A percentile compares a stretch with the other conserved stretches of the same genome.
These are phyloP conservation scores for Dynastes tityus DNA, from an alignment of 2,888 invertebrate species.

Conservation along the genomic window DNA sequence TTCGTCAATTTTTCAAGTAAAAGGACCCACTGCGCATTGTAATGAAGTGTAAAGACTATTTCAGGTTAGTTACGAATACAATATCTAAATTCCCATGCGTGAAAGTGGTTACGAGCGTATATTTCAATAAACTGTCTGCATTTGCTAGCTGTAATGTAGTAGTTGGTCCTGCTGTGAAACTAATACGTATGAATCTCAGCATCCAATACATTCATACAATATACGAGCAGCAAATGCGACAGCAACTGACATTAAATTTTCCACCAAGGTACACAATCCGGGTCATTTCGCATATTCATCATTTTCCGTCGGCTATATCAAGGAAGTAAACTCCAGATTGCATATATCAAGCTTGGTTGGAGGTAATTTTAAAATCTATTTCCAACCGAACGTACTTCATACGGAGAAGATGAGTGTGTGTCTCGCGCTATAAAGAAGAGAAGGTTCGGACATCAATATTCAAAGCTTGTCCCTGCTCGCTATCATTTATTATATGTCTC, in stretches of 20 bases:
- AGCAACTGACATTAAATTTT: conserved; percentile 27
- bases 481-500: conserved; percentile 69
- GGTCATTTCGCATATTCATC: conserved; percentile 22
- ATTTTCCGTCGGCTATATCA: conserved; percentile 20
- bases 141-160: too few species aligned
- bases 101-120: too few species aligned
- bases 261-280: conserved; percentile 15
- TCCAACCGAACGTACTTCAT: conserved; percentile 63
- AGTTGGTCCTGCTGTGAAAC: too few species aligned
- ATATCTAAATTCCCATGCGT: too few species aligned
- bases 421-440: conserved; percentile 52
- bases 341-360: conserved; percentile 60
- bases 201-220: conserved; percentile 9
- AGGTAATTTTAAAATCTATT: conserved; percentile 66
- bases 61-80: background rate
- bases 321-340: conserved; percentile 45
- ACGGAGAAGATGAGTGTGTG: conserved; percentile 63
- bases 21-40: too few species aligned
- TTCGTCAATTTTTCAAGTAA: too few species aligned
- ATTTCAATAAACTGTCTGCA: too few species aligned
- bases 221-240: conserved; percentile 1
- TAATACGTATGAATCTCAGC: background rate
- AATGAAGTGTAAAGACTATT: too few species aligned
- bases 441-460: conserved; percentile 68
- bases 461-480: conserved; percentile 66